Base-by-base conservation (phyloP, 2,888 invertebrate species). In the Lepetodrilus schrolli region DNA sequence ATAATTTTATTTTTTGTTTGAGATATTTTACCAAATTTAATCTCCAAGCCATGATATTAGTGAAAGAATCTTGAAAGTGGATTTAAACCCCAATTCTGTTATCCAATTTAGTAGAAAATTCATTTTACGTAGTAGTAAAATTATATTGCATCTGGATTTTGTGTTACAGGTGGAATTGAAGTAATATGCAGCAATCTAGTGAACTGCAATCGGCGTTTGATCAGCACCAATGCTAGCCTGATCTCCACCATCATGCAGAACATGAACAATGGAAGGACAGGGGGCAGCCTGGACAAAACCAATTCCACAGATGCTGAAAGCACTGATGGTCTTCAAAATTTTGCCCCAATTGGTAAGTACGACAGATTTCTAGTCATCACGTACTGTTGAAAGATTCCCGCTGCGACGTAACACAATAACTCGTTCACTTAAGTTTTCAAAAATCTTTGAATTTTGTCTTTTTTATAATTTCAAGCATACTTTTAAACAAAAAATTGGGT, bases 311-410 rank as follows among this genome's bases (percentile, higher is more conserved):
- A 88, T 58, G 72, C 93, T 30, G 95, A 96, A 84, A 92, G 84
- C 47, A 81, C 86, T n/a, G 94, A 95, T 83, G 95, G 95, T 2
- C 91, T 96, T 20, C 93, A 96, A 66, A 97, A 97, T 90, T 96
- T 97, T 88, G 97, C 97, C 2, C 97, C 97, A 0, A 93, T 96
- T 38, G 96, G 95, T 93, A 77, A 75, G 78, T 23, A 66, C 4
- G n/a, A n/a, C n/a, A n/a, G n/a, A 38, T 38, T 38, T 38, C 10
- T 38, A 38, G 38, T 10, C 38, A 10, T 38, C 7, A 10, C 8
- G 38, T 38, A 38, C 38, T 38, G 10, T 38, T 8, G 10, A 38
- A 8, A 8, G 7, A 38, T 7, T 38, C 38, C 10, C 38, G 8
- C 38, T 8, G 7, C 38, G 7, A 10, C 38, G 8, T 10, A 7